phyloP scores from a whole-genome alignment of 2,888 invertebrate species.

The Mythimna lalbum region DNA sequence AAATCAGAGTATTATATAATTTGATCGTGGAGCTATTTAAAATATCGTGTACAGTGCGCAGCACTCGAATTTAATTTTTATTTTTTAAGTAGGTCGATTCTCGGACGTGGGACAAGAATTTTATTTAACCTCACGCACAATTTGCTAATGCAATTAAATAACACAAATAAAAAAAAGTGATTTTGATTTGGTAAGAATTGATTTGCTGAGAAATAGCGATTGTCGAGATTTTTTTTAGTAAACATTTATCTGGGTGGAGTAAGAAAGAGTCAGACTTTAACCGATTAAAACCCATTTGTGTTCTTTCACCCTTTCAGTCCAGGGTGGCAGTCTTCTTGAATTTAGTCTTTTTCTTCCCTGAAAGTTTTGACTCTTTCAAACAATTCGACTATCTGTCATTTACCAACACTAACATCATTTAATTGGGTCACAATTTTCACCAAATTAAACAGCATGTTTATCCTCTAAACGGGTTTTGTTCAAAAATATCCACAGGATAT shows the following conservation, averaged over 20 bases:
- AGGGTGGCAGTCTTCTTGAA: no score
- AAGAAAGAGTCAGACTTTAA: no score
- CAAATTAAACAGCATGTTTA: conserved; percentile 24
- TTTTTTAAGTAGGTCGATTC: conserved; percentile 11
- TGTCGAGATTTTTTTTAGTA: no score
- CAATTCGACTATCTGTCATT: neutral
- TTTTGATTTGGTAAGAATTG: neutral
- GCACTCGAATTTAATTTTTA: conserved; percentile 22
- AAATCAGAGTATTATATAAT: conserved; percentile 64
- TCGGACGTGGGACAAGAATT: conserved; percentile 4
- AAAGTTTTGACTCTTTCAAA: no score
- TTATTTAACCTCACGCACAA: neutral
- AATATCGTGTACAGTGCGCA: conserved; percentile 31
- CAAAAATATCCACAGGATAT: conserved; percentile 72
- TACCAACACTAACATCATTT: conserved; percentile 1
- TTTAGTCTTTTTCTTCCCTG: no score
- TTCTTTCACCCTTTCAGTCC: no score
- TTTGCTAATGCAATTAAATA: neutral
- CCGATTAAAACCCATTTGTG: no score
- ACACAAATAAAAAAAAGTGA: neutral
- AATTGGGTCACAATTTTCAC: conserved; percentile 52
- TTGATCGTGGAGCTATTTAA: conserved; percentile 43
- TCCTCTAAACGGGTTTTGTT: conserved; percentile 46
- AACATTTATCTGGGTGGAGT: no score
- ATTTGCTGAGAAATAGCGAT: neutral